Base-by-base conservation (phyloP, 2,113 vertebrate species). In the Oenanthe melanoleuca region DNA sequence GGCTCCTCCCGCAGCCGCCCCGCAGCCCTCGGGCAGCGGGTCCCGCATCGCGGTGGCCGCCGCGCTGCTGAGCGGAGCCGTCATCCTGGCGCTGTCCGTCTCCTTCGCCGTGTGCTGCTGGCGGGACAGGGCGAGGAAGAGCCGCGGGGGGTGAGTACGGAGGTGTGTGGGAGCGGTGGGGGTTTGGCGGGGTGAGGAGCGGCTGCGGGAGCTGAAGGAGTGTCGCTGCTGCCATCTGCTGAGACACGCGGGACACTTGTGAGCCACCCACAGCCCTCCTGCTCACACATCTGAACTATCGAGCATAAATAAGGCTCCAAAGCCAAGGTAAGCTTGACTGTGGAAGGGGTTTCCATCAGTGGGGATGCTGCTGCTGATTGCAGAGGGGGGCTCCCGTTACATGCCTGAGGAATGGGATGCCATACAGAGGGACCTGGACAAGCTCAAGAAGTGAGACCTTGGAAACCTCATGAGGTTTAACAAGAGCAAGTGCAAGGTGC, bases 91-190 rank as follows among this genome's bases (percentile, higher is more conserved):
- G 31, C 97, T 98, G 93, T 98, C 98, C 40, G 42, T 98, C 72
- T 98, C 98, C 94, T 99, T 99, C 78, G 97, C 98, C 60, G 70
- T 98, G 80, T 99, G 98, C 97, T 98, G 98, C 86, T 96, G 98
- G 91, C 97, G 98, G 65, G 89, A 96, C 57, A 97, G 98, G 64
- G 94, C 94, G 69, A 93, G 95, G 65, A 95, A 23, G 53, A 92
- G n/a, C 38, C 61, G 26, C 4, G 55, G 18, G 1, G 88, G 67
- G 96, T 96, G 85, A 96, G 94, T 95, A 88, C 0, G 52, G 29
- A 20, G 23, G 28, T 0, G 61, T 1, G 38, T 2, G 55, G 33
- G 31, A 6, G 34, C 24, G 13, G 26, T 38, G 12, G 38, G 5
- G n/a, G 17, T 26, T 53, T 2, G 17, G 61, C 70, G 13, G 47